Base-by-base conservation (phyloP, 2,888 invertebrate species). In the Conus canariensis region DNA sequence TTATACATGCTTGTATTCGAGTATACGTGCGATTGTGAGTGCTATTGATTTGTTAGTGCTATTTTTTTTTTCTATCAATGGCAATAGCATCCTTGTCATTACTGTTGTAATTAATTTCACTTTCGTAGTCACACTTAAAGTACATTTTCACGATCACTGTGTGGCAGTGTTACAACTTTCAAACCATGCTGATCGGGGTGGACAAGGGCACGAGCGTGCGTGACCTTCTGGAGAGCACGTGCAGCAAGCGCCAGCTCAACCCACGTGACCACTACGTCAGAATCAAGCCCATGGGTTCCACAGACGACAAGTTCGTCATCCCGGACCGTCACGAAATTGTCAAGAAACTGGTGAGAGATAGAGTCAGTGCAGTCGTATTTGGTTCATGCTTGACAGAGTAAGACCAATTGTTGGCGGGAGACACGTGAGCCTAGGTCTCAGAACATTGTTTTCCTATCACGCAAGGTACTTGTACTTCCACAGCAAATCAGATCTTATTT, bases 241-340 rank as follows among this genome's bases (percentile, higher is more conserved):
- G 99, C 97, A 98, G 98, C 93, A 97, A 99, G 93, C 98, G 99
- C 96, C 98, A 98, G 94, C 97, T 99, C 93, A 98, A 98, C 96
- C 98, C 99, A 77, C 98, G 98, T 97, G 99, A 99, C 96, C 99
- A 99, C 97, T 99, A 99, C 97, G 98, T 99, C 90, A 97, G 99
- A 30, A 93, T 96, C 82, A 95, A 99, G 96, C 97, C 99, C 94
- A 97, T 98, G 93, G 99, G 99, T 95, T 93, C 94, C 70, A 98
- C 98, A 98, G 99, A 99, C 96, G 98, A 98, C 97, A 93, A 92
- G 45, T 99, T 98, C 97, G 98, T 98, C 97, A 99, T 99, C 95
- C 99, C 99, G 91, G 98, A 99, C 96, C 98, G 98, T 95, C 98
- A 98, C 95, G 99, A 99, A 97, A 97, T 98, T 95, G 98, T 99